A percentile compares a stretch with the other conserved stretches of the same genome.
Evolutionary conservation across 2,888 invertebrate species (phyloP).

Genomic region (Girardia tigrina): DNA sequence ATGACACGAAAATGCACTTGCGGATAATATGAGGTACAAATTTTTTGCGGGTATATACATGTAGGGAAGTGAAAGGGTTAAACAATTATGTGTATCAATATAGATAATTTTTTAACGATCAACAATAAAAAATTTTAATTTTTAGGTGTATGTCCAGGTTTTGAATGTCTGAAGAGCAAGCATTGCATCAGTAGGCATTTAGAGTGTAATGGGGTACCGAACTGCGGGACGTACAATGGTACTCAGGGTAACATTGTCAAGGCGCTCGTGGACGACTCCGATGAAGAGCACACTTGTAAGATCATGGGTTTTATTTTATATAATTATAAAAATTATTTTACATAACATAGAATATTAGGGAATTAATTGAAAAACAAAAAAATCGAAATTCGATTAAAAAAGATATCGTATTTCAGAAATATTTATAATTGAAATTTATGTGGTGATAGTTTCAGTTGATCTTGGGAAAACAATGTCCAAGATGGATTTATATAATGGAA

Average conservation of each 20-base stretch:
- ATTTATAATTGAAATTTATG: background rate
- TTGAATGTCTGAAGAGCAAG: slow-evolving; percentile 37
- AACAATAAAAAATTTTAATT: no score
- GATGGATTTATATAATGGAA: no score
- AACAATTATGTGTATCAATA: no score
- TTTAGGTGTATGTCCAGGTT: slow-evolving; percentile 32
- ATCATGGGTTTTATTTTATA: background rate
- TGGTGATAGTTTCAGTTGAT: background rate
- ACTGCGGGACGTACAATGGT: slow-evolving; percentile 56
- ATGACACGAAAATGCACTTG: no score
- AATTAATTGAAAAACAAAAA: background rate
- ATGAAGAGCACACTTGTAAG: slow-evolving; percentile 33
- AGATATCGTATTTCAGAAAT: background rate
- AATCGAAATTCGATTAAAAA: background rate
- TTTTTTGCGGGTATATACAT: no score
- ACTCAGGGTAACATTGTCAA: slow-evolving; percentile 37
- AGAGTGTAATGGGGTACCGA: slow-evolving; percentile 61
- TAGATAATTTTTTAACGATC: no score
- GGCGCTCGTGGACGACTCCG: slow-evolving; percentile 23
- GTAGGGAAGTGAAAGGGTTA: no score
- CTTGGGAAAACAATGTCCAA: no score
- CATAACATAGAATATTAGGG: background rate
- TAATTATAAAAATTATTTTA: background rate
- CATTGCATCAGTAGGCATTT: slow-evolving; percentile 61
- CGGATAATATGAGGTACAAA: no score